These are phyloP conservation scores for Nesometra sesokonis DNA, from an alignment of 35 echinoderm and acorn worm genomes.

Conservation along the genomic window DNA sequence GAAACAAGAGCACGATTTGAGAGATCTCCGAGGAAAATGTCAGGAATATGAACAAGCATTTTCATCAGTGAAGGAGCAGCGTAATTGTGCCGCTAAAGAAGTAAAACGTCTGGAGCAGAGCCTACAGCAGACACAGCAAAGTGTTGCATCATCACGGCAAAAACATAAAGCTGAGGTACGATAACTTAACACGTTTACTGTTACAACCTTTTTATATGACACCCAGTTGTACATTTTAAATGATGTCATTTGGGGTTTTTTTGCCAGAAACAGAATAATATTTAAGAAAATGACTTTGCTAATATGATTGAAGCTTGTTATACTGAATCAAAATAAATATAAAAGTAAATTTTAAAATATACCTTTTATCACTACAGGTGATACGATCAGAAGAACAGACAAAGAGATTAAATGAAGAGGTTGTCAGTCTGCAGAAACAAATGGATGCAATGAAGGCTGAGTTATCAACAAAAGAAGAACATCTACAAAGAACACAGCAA, in stretches of 20 bases:
- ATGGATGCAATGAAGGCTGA: background rate
- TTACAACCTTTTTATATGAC: too few relatives aligned
- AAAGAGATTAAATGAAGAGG: background rate
- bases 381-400: background rate
- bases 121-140: slow-evolving; percentile 41
- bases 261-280: too few relatives aligned
- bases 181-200: too few relatives aligned
- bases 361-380: background rate
- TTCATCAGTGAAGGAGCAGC: slow-evolving; percentile 45
- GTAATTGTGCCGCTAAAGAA: slow-evolving; percentile 36
- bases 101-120: slow-evolving; percentile 34
- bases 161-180: slow-evolving; percentile 88
- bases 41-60: slow-evolving; percentile 27
- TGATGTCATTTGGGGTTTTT: too few relatives aligned
- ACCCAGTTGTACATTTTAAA: too few relatives aligned
- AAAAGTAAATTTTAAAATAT: too few relatives aligned
- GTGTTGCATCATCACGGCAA: slow-evolving; percentile 40
- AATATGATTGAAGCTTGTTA: too few relatives aligned
- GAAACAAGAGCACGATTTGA: background rate
- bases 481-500: background rate
- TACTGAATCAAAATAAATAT: too few relatives aligned
- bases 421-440: background rate
- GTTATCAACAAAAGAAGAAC: background rate
- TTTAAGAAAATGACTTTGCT: too few relatives aligned
- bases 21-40: slow-evolving; percentile 25